Base-by-base conservation (phyloP, 2,888 invertebrate genomes). In the Hirtodrosophila histrioides region DNA sequence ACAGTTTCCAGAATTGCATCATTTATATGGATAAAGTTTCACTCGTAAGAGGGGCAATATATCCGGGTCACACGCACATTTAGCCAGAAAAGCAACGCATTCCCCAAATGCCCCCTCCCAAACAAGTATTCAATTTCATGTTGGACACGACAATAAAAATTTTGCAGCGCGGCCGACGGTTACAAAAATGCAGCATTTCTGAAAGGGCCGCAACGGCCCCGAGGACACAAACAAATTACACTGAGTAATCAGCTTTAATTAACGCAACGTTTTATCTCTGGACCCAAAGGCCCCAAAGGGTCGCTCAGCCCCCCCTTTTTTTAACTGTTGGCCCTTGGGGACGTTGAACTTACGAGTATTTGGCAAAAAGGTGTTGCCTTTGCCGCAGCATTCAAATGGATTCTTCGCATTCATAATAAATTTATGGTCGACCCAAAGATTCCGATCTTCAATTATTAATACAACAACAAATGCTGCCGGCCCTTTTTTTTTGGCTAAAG, bases 231-330 rank as follows among this genome's bases (percentile, higher is more conserved):
- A 84, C 88, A 86, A 82, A 84, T 84, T 86, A 88, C 72, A 54
- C n/a, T 31, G 58, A 54, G 83, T 86, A 82, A 84, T 88, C 84
- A 72, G 80, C 67, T 73, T 88, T 79, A 88, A 88, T 84, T 86
- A 84, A 86, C 79, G 77, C 82, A 66, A 58, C 78, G 65, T 84
- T 85, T 81, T 73, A 82, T 73, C 86, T 82, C 48, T 37, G 53
- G 27, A 36, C 23, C 6, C 6, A 31, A 9, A 50, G 31, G 36
- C 12, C 74, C 68, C 57, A 60, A 69, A 75, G 82, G 65, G 65
- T 51, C 43, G 33, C 8, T n/a, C 9, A 40, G 33, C 41, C 9
- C 17, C 17, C 17, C 17, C 2, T 17, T 17, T 36, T 33, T 37
- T 41, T 35, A 55, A 56, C 49, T 51, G 41, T 62, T 54, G 54